phyloP scores from a whole-genome alignment of 2,888 invertebrate species.

The Sphaerophoria rueppellii region DNA sequence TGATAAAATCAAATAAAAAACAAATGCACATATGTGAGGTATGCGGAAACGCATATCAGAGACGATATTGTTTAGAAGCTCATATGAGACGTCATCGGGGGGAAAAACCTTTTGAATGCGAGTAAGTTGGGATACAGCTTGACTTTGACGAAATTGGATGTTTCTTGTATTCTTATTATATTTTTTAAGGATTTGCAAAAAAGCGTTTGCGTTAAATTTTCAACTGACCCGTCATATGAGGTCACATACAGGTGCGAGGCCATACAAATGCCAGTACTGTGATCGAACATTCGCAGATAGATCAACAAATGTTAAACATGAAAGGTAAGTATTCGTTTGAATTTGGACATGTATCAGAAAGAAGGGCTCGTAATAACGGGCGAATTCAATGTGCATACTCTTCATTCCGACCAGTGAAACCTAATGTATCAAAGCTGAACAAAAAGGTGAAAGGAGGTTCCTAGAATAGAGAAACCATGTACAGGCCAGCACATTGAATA shows the following conservation, averaged over 20 bases:
- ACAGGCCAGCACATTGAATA: too few species aligned
- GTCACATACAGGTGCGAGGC: slow-evolving; percentile 80
- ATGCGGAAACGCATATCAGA: slow-evolving; percentile 81
- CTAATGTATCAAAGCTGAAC: too few species aligned
- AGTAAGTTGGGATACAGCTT: slow-evolving; percentile 76
- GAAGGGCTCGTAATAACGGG: too few species aligned
- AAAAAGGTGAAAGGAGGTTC: too few species aligned
- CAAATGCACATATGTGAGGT: slow-evolving; percentile 79
- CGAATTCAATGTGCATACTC: too few species aligned
- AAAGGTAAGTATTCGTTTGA: slow-evolving; percentile 77
- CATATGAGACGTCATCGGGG: slow-evolving; percentile 81
- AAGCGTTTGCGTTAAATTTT: slow-evolving; percentile 80
- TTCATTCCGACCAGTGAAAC: too few species aligned
- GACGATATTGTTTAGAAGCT: slow-evolving; percentile 79
- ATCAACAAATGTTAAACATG: slow-evolving; percentile 81
- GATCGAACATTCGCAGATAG: slow-evolving; percentile 80
- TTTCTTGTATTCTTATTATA: neutral
- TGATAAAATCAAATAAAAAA: slow-evolving; percentile 74
- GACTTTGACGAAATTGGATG: neutral
- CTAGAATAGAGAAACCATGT: too few species aligned
- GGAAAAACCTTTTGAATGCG: slow-evolving; percentile 80
- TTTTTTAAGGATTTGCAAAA: slow-evolving; percentile 79
- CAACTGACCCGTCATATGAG: slow-evolving; percentile 81
- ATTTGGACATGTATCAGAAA: too few species aligned
- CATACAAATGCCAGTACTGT: slow-evolving; percentile 80